Evolutionary conservation across 2,888 invertebrate species (phyloP), one percentile per base, ranked within the genome.

Genomic region (Coelopa pilipes): DNA sequence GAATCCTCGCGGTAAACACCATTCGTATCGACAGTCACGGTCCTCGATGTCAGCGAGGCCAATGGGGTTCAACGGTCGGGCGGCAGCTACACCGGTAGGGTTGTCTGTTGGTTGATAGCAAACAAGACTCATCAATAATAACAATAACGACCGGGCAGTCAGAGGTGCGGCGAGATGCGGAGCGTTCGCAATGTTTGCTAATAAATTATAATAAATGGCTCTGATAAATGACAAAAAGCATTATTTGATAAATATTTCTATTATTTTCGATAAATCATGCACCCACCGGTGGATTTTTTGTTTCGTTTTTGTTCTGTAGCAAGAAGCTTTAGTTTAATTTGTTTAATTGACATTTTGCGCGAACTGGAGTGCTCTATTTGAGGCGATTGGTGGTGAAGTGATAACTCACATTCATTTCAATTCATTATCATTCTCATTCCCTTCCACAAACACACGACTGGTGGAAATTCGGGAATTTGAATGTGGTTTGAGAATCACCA

Each of bases 221-320:
- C 13, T 62, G 62, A 62, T 62, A 62, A 45, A 62, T 62, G 62
- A 62, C 62, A 34, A 62, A 21, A 24, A 10, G 62, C 62, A 62
- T 62, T 62, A 62, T 34, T 34, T 62, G 62, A 62, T 62, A 62
- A 62, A 34, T 62, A 34, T 45, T 62, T 45, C 4, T 34, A 34
- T 62, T 62, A 34, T 34, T 34, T 34, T 34, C 34, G 34, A 34
- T 34, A 34, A 34, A 34, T 34, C 11, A 13, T 2, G 24, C 11
- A 57, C n/a, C 2, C 3, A 4, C 17, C 19, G 15, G 4, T 53
- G 3, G 4, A 3, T 53, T 53, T 53, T 53, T 2, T n/a, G n/a
- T n/a, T 53, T 53, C n/a, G 53, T 9, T 59, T 21, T 59, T 19
- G 19, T 17, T 17, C 24, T 59, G 17, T 59, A n/a, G 34, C 7